Evolutionary conservation across 2,888 invertebrate genomes (phyloP).

Genomic region (Eupithecia pulchellata): DNA sequence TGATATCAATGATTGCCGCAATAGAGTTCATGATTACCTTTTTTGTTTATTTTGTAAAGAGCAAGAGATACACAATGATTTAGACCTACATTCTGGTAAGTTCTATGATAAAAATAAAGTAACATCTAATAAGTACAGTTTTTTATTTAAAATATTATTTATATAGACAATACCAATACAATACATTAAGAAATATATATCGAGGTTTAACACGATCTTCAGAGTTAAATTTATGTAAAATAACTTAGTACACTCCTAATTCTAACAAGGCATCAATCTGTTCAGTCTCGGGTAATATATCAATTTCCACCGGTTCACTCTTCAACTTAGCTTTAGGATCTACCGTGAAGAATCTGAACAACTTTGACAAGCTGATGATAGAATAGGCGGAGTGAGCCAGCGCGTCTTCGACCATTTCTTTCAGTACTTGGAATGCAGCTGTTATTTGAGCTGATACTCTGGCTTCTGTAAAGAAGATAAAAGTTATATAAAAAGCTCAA

Average conservation of each 20-base stretch:
- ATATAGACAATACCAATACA: constrained; percentile 16
- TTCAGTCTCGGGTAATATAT: constrained; percentile 78
- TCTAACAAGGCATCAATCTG: constrained; percentile 79
- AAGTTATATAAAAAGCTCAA: neutral
- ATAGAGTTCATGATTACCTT: constrained; percentile 8
- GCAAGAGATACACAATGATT: constrained; percentile 7
- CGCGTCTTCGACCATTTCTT: constrained; percentile 88
- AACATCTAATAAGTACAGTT: constrained; percentile 12
- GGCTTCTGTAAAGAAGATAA: constrained; percentile 75
- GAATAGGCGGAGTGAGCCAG: constrained; percentile 89
- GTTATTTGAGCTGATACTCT: constrained; percentile 79
- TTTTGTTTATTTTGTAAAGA: constrained; percentile 10
- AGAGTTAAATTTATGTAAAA: constrained; percentile 2
- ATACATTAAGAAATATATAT: constrained; percentile 14
- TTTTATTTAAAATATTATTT: constrained; percentile 19
- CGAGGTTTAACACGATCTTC: neutral
- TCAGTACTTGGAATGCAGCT: constrained; percentile 86
- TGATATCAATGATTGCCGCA: neutral
- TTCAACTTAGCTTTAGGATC: constrained; percentile 65
- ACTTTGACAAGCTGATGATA: constrained; percentile 86
- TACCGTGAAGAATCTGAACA: constrained; percentile 81
- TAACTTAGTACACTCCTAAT: constrained; percentile 57
- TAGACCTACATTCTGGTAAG: constrained; percentile 14
- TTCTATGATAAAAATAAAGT: constrained; percentile 19
- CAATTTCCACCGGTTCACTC: constrained; percentile 71